phyloP scores from a whole-genome alignment of 2,113 vertebrate species.

The Poeciliopsis turrubarensis region DNA sequence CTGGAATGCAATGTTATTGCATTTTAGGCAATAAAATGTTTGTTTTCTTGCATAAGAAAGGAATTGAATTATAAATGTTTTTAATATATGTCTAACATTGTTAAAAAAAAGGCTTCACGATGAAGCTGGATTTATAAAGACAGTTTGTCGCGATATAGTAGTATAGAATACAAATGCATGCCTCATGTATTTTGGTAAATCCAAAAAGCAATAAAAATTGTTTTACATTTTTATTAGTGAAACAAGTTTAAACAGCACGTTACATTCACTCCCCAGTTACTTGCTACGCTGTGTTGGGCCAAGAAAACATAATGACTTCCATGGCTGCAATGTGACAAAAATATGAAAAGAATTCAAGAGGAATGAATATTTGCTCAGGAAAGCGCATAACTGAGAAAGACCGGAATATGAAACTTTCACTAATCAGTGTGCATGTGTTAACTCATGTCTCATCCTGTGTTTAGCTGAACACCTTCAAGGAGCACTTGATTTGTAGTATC shows the following conservation, averaged over 20 bases:
- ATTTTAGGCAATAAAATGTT: no score
- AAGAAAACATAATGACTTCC: background rate
- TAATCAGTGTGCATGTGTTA: slow-evolving; percentile 41
- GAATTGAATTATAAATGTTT: no score
- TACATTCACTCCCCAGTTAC: background rate
- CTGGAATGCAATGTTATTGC: no score
- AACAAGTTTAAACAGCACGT: no score
- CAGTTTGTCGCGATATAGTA: no score
- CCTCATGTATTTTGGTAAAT: no score
- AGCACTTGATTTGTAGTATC: slow-evolving; percentile 15
- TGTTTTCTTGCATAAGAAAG: no score
- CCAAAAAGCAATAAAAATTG: no score
- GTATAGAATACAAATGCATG: no score
- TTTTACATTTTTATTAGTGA: no score
- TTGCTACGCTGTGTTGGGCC: background rate
- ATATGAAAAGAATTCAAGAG: background rate
- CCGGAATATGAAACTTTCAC: slow-evolving; percentile 25
- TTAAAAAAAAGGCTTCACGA: background rate
- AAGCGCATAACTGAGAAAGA: background rate
- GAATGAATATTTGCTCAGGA: background rate
- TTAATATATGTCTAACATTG: no score
- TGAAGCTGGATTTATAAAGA: no score
- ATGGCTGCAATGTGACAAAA: background rate
- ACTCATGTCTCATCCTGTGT: slow-evolving; percentile 32
- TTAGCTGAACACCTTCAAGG: slow-evolving; percentile 16